A percentile compares a stretch with the other conserved stretches of the same genome.
phyloP scores from a whole-genome alignment of 2,113 vertebrate genomes.

The Urocolius indicus region DNA sequence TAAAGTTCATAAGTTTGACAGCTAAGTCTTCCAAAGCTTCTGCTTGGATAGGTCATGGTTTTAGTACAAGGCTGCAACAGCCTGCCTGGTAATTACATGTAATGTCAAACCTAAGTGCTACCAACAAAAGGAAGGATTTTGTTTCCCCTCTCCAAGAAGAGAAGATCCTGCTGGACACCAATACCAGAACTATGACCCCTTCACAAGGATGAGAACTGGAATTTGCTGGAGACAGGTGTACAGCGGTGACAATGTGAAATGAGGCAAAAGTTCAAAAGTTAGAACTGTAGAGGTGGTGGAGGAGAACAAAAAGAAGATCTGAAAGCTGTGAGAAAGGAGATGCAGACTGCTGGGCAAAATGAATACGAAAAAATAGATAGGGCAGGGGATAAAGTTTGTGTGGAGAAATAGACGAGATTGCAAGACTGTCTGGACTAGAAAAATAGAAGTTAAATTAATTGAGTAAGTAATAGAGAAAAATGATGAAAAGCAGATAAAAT shows the following conservation, averaged over 20 bases:
- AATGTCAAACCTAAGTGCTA: neutral
- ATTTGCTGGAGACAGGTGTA: neutral
- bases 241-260: fast-evolving
- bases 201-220: neutral
- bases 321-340: neutral
- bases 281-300: neutral
- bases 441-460: neutral
- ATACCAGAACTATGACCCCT: neutral
- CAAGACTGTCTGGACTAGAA: neutral
- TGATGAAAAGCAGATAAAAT: neutral
- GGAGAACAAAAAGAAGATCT: neutral
- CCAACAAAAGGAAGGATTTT: neutral
- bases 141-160: neutral
- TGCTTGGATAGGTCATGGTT: neutral
- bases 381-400: neutral
- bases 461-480: neutral
- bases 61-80: neutral
- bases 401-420: neutral
- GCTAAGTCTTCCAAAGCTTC: neutral
- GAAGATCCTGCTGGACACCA: neutral
- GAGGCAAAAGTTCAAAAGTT: neutral
- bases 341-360: neutral
- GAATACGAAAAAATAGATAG: neutral
- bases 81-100: neutral
- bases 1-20: neutral